A percentile compares a stretch with the other conserved stretches of the same genome.
Evolutionary conservation across 2,113 vertebrate species (phyloP).

Genomic region (Drymodes brunneopygia): DNA sequence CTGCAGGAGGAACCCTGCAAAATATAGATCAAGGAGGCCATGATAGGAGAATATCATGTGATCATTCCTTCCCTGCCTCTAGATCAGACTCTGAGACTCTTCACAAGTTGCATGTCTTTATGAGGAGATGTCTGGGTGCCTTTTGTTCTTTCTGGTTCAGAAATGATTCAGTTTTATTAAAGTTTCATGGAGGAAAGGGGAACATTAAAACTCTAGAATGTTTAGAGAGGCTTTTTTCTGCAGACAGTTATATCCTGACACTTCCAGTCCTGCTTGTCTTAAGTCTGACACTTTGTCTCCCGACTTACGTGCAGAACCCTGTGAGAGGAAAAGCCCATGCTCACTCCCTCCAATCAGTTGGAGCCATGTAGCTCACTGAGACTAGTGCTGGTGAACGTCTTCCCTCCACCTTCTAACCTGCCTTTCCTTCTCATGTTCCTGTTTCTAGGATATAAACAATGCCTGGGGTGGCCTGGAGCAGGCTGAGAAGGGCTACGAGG

Average conservation of each 20-base stretch:
- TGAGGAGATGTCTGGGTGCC: not conserved
- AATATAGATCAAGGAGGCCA: not conserved
- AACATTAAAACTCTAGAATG: not conserved
- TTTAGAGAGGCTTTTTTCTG: not conserved
- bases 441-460: conserved; percentile 89
- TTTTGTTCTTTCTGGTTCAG: not conserved
- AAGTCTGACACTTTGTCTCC: not conserved
- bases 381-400: not conserved
- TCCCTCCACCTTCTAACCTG: not conserved
- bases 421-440: not conserved
- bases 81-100: not conserved
- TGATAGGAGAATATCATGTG: not conserved
- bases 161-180: not conserved
- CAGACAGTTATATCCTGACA: not conserved
- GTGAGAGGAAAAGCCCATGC: not conserved
- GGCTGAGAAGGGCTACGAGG: conserved; percentile 96
- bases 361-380: not conserved
- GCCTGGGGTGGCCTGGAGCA: conserved; percentile 93
- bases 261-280: not conserved
- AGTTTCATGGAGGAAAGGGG: not conserved
- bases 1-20: not conserved
- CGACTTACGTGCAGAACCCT: not conserved
- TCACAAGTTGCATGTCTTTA: not conserved
- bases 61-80: not conserved
- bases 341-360: not conserved